Evolutionary conservation across 2,888 invertebrate genomes (phyloP), one percentile per base, ranked within the genome.

Genomic region (Melikaiella ostensackeni): DNA sequence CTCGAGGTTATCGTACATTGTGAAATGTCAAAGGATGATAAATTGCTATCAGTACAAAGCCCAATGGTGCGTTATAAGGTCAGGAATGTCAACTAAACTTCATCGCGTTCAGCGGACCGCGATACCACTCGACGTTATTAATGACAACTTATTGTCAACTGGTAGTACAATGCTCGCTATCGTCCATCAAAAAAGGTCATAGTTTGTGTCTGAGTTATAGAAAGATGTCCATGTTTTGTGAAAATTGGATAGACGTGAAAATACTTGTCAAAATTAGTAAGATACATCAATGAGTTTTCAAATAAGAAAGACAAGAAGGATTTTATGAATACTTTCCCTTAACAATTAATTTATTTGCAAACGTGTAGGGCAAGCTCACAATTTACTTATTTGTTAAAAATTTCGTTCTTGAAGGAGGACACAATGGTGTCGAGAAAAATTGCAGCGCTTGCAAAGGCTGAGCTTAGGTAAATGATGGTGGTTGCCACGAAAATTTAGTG

Each of bases 381-480:
- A n/a, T n/a, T n/a, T n/a, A n/a, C n/a, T n/a, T n/a, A n/a, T n/a
- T n/a, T n/a, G n/a, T n/a, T n/a, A n/a, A n/a, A n/a, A n/a, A n/a
- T n/a, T n/a, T n/a, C n/a, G n/a, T n/a, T n/a, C n/a, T n/a, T 19
- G 19, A 66, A 66, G 19, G 9, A 66, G 19, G 70, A 33, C 30
- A 87, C 84, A 85, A 86, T 86, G 84, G 85, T 84, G 82, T 75
- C 74, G 80, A 78, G 84, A 85, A 82, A 81, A 81, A 83, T 83
- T 74, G 79, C 61, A 79, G 78, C 79, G 75, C 83, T 50, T 70
- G 33, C 81, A 77, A 77, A 83, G 86, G 84, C 78, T 82, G 86
- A 84, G 87, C 86, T 89, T 87, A 88, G 85, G 87, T 88, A 89
- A 89, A 88, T 88, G 87, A 88, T 89, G 85, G 86, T 85, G 83